These are phyloP conservation scores for Phylloscopus collybita DNA, from an alignment of 2,797 vertebrate genomes.

Conservation along the genomic window DNA sequence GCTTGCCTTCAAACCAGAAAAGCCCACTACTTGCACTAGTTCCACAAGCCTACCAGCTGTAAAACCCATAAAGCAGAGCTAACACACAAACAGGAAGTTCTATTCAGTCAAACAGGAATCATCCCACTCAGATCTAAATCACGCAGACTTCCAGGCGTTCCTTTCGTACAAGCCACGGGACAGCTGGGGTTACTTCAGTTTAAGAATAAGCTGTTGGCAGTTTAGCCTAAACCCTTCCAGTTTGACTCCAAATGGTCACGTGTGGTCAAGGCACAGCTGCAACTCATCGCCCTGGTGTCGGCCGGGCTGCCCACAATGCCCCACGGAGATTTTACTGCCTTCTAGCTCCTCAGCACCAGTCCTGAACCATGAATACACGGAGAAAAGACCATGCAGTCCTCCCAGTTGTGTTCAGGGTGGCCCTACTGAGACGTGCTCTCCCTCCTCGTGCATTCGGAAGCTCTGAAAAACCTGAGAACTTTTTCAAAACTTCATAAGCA, in stretches of 20 bases:
- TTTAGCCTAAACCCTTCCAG: neutral
- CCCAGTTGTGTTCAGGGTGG: rapidly evolving
- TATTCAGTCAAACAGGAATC: constrained; percentile 6
- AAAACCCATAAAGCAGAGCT: neutral
- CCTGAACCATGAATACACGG: rapidly evolving
- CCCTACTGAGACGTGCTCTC: rapidly evolving
- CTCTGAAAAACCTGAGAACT: neutral
- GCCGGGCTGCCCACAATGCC: neutral
- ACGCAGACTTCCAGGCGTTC: neutral
- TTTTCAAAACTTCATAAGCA: neutral
- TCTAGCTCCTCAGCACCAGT: neutral
- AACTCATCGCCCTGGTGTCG: neutral
- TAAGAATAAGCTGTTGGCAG: neutral
- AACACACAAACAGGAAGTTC: constrained; percentile 30
- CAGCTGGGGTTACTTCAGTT: neutral
- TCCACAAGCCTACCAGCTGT: neutral
- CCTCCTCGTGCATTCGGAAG: neutral
- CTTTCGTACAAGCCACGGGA: neutral
- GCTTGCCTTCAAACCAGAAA: neutral
- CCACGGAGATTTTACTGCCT: rapidly evolving
- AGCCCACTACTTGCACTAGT: neutral
- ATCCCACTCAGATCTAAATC: neutral
- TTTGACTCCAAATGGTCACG: neutral
- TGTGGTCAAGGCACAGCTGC: neutral
- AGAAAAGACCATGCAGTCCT: neutral